Evolutionary conservation across 1,140 invertebrate species (phyloP).

Genomic region (Callitettix versicolor): DNA sequence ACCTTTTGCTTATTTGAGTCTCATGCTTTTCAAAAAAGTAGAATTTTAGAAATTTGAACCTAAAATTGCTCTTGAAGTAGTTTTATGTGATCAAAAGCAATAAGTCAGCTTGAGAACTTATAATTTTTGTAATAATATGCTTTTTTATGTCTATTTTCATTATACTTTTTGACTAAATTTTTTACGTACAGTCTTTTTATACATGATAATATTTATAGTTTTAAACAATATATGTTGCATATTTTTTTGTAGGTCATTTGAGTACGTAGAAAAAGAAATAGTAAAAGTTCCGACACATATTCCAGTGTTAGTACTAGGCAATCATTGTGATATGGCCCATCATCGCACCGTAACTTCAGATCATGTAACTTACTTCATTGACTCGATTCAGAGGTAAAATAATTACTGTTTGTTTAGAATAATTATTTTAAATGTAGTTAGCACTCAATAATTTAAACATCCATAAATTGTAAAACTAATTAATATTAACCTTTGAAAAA

Average conservation of each 20-base stretch:
- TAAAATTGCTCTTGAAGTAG: not conserved
- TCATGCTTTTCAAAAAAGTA: too few species aligned
- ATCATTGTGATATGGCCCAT: slow-evolving; percentile 93
- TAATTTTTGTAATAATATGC: not conserved
- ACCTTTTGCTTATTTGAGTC: too few species aligned
- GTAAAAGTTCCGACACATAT: slow-evolving; percentile 74
- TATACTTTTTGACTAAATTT: too few species aligned
- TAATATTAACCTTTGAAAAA: too few species aligned
- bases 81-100: not conserved
- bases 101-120: not conserved
- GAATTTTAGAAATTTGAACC: too few species aligned
- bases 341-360: slow-evolving; percentile 69
- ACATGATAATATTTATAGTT: not conserved
- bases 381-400: slow-evolving; percentile 40
- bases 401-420: too few species aligned
- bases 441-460: too few species aligned
- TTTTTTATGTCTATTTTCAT: not conserved
- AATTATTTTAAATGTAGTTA: too few species aligned
- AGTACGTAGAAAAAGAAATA: slow-evolving; percentile 86
- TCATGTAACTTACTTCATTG: slow-evolving; percentile 58
- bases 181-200: not conserved
- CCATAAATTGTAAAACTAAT: too few species aligned
- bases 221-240: slow-evolving; percentile 8
- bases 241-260: slow-evolving; percentile 68
- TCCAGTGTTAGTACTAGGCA: slow-evolving; percentile 84